Evolutionary conservation across 2,888 invertebrate species (phyloP).

Genomic region (Linnaemya vulpina): DNA sequence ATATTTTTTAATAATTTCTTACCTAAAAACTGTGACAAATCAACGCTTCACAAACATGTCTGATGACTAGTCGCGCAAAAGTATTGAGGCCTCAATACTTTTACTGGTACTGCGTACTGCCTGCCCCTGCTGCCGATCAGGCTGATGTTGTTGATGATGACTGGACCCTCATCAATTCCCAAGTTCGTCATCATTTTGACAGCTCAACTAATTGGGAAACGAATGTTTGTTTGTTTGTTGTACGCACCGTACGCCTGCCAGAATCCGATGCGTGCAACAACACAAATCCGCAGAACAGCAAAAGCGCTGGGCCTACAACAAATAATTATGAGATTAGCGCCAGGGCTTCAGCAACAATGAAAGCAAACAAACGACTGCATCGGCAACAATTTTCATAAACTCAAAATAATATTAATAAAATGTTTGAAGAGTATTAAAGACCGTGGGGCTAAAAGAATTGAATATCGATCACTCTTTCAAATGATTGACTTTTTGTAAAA

Average conservation of each 20-base stretch:
- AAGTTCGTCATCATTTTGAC: conserved; percentile 80
- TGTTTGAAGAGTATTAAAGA: conserved; percentile 36
- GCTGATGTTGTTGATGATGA: conserved; percentile 63
- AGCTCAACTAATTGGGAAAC: conserved; percentile 82
- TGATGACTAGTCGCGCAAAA: conserved; percentile 57
- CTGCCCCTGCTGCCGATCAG: conserved; percentile 35
- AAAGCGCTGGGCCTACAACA: conserved; percentile 54
- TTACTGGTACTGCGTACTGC: conserved; percentile 24
- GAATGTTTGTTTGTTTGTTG: conserved; percentile 65
- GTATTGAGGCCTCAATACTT: conserved; percentile 57
- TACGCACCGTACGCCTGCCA: conserved; percentile 22
- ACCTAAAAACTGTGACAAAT: conserved; percentile 73
- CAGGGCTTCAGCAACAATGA: conserved; percentile 68
- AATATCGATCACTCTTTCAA: conserved; percentile 63
- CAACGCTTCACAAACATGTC: conserved; percentile 68
- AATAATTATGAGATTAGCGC: conserved; percentile 82
- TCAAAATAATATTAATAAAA: not conserved
- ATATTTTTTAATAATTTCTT: conserved; percentile 32
- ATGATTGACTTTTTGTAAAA: conserved; percentile 51
- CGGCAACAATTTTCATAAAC: conserved; percentile 18
- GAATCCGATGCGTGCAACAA: conserved; percentile 6
- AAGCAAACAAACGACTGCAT: conserved; percentile 11
- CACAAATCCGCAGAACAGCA: conserved; percentile 12
- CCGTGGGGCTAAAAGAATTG: conserved; percentile 54
- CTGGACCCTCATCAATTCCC: conserved; percentile 79